Evolutionary conservation across 2,888 invertebrate species (phyloP), one percentile per base, ranked within the genome.

Genomic region (Panorpa germanica): DNA sequence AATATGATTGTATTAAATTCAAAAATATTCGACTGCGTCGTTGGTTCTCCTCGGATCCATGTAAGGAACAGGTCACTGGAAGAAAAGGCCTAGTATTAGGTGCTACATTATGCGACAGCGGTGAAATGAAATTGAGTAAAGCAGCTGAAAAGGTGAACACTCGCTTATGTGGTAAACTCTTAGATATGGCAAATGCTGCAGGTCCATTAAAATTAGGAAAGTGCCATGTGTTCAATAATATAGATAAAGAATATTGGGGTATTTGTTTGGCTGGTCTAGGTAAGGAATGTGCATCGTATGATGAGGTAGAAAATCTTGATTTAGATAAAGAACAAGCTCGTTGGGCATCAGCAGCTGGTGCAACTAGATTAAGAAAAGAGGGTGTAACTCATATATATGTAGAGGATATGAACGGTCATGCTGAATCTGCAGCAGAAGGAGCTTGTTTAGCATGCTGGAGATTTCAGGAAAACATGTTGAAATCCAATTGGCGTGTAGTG

Each of bases 261-360:
- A 64, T 76, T 2, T 70, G 69, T 13, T 61, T 77, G 8, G 70
- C 70, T 12, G 72, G 73, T 19, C 52, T 78, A 12, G 77, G 76
- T 2, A 55, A 57, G 17, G 63, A 65, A 42, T 67, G 67, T 41
- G 59, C 62, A 31, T 58, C 64, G 3, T 71, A 61, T 41, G 26
- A 61, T 65, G 49, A 53, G 10, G 49, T 53, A 31, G 78, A 78
- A 46, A 62, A 66, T 42, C 46, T 43, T 61, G 60, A 13, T 54
- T 59, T 40, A 50, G 63, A 63, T 24, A 65, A 63, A 43, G 78
- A 81, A 46, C 68, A 65, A 43, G 60, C 72, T 10, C 56, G 80
- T 22, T 46, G 55, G 28, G 78, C 73, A 4, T 65, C 75, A n/a
- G 74, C 72, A 34, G 60, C 58, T 30, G 64, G 62, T 1, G 57